Conservation (phyloP, 2,113 vertebrate species). For the Daubentonia madagascariensis region DNA sequence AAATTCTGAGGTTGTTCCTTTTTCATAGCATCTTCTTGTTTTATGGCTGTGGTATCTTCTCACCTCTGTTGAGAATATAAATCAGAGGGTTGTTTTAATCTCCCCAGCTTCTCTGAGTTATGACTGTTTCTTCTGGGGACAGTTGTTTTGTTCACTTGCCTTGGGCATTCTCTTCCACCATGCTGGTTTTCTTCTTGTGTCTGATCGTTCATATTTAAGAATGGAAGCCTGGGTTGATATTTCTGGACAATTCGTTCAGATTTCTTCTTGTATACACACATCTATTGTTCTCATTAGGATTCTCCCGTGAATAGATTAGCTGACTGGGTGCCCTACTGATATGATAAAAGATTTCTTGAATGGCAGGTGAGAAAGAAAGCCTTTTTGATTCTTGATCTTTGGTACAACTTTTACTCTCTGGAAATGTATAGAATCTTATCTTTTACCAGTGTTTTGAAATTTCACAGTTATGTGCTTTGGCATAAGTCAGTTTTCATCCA, state of each 20-base stretch:
- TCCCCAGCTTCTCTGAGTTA: background rate
- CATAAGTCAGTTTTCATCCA: background rate
- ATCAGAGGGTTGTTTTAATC: background rate
- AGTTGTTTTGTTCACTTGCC: background rate
- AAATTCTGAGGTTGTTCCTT: background rate
- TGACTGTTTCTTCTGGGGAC: background rate
- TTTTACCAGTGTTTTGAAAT: background rate
- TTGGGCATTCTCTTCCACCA: background rate
- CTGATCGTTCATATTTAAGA: background rate
- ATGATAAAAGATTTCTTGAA: background rate
- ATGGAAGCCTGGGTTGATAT: background rate
- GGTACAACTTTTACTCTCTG: background rate
- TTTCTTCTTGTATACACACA: background rate
- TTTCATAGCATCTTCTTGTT: background rate
- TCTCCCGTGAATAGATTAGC: background rate
- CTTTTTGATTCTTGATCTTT: slow-evolving; percentile 2
- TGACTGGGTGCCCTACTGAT: background rate
- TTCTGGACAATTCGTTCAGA: background rate
- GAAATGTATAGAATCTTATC: background rate
- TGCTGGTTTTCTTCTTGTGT: background rate
- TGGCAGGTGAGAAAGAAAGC: background rate
- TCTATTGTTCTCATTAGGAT: background rate
- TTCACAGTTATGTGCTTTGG: background rate
- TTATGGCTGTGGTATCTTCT: background rate
- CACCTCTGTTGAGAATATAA: background rate